Evolutionary conservation across 2,113 vertebrate species (phyloP).

Genomic region (Ranitomeya imitator): DNA sequence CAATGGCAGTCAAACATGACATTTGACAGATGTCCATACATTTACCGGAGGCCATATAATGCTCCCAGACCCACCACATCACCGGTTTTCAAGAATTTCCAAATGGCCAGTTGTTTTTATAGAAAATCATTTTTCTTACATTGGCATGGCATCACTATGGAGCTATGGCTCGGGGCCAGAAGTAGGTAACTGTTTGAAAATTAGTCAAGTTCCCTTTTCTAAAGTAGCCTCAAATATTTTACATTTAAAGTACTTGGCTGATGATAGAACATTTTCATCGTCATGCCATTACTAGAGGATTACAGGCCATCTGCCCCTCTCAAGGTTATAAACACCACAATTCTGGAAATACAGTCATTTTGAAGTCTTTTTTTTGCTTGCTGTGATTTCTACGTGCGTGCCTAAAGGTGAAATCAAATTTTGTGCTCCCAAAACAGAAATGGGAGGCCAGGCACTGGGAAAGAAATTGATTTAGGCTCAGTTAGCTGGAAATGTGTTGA

Average conservation of each 20-base stretch:
- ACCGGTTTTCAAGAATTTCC: neutral
- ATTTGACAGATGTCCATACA: too few species aligned
- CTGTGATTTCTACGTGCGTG: conserved; percentile 46
- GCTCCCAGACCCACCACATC: too few species aligned
- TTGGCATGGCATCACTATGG: neutral
- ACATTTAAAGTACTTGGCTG: neutral
- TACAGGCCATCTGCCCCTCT: conserved; percentile 26
- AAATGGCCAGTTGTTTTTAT: neutral
- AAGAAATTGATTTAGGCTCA: conserved; percentile 51
- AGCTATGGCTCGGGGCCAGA: neutral
- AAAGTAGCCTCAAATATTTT: neutral
- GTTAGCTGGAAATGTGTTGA: conserved; percentile 52
- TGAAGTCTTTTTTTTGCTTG: conserved; percentile 37
- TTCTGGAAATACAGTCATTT: conserved; percentile 27
- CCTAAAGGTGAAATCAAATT: conserved; percentile 50
- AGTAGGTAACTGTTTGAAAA: neutral
- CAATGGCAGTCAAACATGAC: too few species aligned
- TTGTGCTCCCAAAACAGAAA: conserved; percentile 52
- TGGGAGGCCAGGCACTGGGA: conserved; percentile 37
- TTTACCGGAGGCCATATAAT: too few species aligned
- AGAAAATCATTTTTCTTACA: neutral
- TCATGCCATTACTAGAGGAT: conserved; percentile 17
- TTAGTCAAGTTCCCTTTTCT: neutral
- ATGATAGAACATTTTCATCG: conserved; percentile 6
- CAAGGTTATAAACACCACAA: conserved; percentile 31